Conservation (phyloP, 2,113 vertebrate genomes). For the Nyctibius bracteatus region DNA sequence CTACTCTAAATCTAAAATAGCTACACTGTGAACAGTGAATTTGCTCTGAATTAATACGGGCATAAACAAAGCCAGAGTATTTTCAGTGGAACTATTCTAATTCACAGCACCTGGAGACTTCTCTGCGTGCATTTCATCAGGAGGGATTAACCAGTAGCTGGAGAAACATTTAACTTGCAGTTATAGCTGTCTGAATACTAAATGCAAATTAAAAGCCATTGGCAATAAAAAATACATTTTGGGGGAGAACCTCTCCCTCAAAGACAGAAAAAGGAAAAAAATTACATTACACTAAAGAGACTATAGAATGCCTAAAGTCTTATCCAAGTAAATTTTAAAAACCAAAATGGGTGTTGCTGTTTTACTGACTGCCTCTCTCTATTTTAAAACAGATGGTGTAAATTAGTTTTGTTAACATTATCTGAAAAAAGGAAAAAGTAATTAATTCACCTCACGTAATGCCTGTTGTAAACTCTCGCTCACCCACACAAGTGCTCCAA, state of each 20-base stretch:
- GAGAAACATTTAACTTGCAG: not conserved
- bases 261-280: not conserved
- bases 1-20: not conserved
- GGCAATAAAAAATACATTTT: not conserved
- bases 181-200: not conserved
- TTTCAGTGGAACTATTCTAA: not conserved
- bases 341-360: not conserved
- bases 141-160: not conserved
- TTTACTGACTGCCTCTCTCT: not conserved
- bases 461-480: not conserved
- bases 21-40: not conserved
- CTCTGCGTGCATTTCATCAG: not conserved
- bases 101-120: not conserved
- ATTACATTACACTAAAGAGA: not conserved
- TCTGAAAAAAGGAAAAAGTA: not conserved
- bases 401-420: not conserved
- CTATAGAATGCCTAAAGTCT: not conserved
- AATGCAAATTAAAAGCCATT: not conserved
- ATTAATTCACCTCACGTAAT: constrained; percentile 6
- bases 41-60: not conserved
- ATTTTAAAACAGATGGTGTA: not conserved
- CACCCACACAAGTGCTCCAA: not conserved
- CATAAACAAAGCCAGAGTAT: not conserved
- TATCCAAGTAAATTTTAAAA: not conserved
- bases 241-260: not conserved